A percentile compares a stretch with the other conserved stretches of the same genome.
These are phyloP conservation scores for Procambarus virginalis DNA, from an alignment of 1,140 invertebrate species.

Conservation along the genomic window DNA sequence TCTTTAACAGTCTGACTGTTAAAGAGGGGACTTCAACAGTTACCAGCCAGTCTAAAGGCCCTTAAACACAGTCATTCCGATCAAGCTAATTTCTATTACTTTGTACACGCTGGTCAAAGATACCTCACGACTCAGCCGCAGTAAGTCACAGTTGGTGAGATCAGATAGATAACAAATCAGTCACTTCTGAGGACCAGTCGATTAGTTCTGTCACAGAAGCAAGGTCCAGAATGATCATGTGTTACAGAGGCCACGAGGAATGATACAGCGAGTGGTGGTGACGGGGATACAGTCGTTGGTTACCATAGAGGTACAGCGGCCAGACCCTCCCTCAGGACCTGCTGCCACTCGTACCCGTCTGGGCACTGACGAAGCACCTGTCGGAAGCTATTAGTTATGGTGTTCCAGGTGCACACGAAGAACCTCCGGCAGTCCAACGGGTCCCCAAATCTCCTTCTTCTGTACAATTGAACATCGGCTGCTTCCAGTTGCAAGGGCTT, in stretches of 20 bases:
- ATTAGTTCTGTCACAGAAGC: no score
- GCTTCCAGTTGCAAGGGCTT: slow-evolving; percentile 4
- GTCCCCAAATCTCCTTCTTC: slow-evolving; percentile 15
- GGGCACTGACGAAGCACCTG: slow-evolving; percentile 29
- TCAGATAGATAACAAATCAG: no score
- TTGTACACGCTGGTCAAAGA: no score
- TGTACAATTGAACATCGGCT: background rate
- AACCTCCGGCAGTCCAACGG: slow-evolving; percentile 19
- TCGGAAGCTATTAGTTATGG: background rate
- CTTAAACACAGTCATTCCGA: no score
- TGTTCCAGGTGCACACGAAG: slow-evolving; percentile 25
- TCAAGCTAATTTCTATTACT: no score
- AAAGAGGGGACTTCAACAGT: no score
- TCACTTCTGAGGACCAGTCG: no score
- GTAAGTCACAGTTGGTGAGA: no score
- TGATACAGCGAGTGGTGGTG: background rate
- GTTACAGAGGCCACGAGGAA: slow-evolving; percentile 1
- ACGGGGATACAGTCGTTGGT: background rate
- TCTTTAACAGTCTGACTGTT: no score
- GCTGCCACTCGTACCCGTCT: slow-evolving; percentile 32
- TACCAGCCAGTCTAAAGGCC: no score
- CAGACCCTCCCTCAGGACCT: slow-evolving; percentile 11
- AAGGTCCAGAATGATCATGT: no score
- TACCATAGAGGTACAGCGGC: background rate
- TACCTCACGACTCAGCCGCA: no score